phyloP scores from a whole-genome alignment of 2,888 invertebrate genomes.

The Hirtodrosophila cameraria region DNA sequence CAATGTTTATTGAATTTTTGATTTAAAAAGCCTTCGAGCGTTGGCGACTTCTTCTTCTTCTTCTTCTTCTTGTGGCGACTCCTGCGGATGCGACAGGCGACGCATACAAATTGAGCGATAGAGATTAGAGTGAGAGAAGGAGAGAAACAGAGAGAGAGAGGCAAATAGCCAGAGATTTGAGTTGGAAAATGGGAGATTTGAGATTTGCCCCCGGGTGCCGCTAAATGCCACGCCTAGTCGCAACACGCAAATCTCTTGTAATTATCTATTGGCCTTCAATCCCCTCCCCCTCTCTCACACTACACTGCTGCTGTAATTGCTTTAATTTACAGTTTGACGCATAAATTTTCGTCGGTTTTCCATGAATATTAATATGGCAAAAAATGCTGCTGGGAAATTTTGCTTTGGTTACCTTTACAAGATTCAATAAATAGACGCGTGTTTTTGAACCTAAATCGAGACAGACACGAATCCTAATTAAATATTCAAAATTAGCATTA shows the following conservation, averaged over 20 bases:
- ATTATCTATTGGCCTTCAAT: conserved; percentile 36
- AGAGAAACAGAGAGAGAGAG: background rate
- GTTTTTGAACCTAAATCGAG: conserved; percentile 15
- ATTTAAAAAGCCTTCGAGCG: conserved; percentile 7
- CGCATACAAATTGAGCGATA: conserved; percentile 30
- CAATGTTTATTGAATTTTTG: conserved; percentile 43
- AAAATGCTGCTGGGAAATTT: conserved; percentile 38
- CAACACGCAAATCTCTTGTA: conserved; percentile 57
- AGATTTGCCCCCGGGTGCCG: conserved; percentile 17
- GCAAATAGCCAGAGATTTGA: background rate
- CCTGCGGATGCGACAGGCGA: conserved; percentile 34
- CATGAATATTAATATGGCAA: conserved; percentile 58
- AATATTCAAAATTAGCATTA: conserved; percentile 23
- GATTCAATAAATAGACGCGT: conserved; percentile 44
- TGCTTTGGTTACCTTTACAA: conserved; percentile 1
- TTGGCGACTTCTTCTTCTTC: background rate
- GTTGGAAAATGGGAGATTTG: background rate
- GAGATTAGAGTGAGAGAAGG: background rate
- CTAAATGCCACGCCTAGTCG: conserved; percentile 17
- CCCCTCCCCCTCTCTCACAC: background rate
- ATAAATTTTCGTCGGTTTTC: conserved; percentile 57
- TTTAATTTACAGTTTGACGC: conserved; percentile 59
- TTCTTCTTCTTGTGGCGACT: background rate
- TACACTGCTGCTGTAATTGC: conserved; percentile 50
- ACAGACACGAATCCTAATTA: conserved; percentile 34